Evolutionary conservation across 2,888 invertebrate species (phyloP).

Genomic region (Elysia crispata): DNA sequence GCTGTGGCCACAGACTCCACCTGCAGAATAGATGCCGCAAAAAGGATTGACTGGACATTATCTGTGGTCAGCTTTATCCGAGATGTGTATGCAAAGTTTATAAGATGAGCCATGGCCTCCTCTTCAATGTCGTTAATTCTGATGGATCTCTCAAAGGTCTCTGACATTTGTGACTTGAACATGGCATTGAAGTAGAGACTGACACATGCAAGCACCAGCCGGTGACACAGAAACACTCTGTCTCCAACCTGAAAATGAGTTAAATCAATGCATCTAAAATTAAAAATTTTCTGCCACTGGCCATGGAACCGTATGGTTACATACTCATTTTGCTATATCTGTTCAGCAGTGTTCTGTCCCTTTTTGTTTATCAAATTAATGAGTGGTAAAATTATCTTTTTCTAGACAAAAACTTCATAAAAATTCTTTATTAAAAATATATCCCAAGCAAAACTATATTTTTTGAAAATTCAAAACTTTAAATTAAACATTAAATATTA

Average conservation of each 20-base stretch:
- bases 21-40: conserved; percentile 78
- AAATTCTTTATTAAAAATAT: no score
- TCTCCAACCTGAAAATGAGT: conserved; percentile 56
- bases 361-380: no score
- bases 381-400: no score
- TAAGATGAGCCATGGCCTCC: conserved; percentile 72
- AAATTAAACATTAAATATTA: no score
- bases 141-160: conserved; percentile 69
- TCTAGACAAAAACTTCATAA: no score
- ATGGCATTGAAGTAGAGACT: conserved; percentile 79
- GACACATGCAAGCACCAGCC: conserved; percentile 77
- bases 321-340: no score
- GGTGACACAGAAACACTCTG: conserved; percentile 75
- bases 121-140: conserved; percentile 76
- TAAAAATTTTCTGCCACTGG: no score
- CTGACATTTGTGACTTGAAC: conserved; percentile 78
- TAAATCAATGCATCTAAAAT: no score
- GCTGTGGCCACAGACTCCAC: conserved; percentile 78
- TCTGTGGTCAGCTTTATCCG: conserved; percentile 75
- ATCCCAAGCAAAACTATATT: no score
- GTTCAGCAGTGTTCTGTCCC: no score
- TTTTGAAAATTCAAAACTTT: no score
- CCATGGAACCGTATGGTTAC: no score
- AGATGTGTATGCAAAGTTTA: conserved; percentile 79
- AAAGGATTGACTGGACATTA: conserved; percentile 78